Percentiles rank a stretch among this genome's conserved stretches.
Evolutionary conservation across 1,140 invertebrate species (phyloP).

Genomic region (Diabrotica virgifera): DNA sequence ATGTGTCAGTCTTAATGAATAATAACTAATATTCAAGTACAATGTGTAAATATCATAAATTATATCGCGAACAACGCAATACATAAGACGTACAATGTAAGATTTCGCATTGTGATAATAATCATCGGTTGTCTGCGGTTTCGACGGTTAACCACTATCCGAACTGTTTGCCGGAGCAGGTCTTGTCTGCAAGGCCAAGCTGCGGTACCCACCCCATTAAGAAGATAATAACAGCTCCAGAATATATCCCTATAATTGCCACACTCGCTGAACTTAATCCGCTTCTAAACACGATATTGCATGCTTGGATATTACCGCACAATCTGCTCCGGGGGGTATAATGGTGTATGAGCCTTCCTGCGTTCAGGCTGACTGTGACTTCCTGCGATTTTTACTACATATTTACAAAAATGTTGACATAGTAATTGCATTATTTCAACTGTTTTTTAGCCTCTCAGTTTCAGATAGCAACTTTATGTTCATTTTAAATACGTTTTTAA

Average conservation of each 20-base stretch:
- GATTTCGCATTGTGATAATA: conserved; percentile 25
- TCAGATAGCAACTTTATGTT: no score
- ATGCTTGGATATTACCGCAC: conserved; percentile 18
- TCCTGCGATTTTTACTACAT: no score
- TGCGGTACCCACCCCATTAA: conserved; percentile 34
- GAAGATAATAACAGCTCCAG: conserved; percentile 37
- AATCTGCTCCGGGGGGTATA: neutral
- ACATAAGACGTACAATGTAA: no score
- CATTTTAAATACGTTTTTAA: no score
- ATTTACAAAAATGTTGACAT: no score
- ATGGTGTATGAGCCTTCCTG: no score
- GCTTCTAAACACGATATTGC: conserved; percentile 30
- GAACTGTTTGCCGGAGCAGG: conserved; percentile 21
- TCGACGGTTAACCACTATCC: conserved; percentile 35
- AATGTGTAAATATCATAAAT: neutral
- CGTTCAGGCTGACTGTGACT: no score
- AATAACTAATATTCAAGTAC: no score
- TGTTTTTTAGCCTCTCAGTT: no score
- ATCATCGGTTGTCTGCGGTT: conserved; percentile 38
- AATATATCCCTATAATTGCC: conserved; percentile 40
- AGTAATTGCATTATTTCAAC: no score
- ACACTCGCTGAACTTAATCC: conserved; percentile 34
- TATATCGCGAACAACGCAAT: conserved; percentile 5
- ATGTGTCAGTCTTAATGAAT: no score
- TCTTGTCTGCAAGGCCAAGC: conserved; percentile 33